Evolutionary conservation across 1,140 invertebrate genomes (phyloP).

Genomic region (Platyscapa corneri): DNA sequence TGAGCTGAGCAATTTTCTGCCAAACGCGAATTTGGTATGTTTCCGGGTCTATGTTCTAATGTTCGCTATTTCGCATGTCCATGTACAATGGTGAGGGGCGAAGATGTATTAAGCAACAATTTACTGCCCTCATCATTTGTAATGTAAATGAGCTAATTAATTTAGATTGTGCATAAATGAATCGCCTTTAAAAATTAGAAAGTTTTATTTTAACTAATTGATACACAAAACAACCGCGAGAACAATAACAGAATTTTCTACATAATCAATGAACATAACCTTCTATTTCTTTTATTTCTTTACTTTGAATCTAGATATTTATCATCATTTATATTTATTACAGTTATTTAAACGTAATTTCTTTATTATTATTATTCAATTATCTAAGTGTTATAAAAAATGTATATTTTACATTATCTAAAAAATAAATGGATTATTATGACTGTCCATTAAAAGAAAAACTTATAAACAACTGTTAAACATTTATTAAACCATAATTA

Average conservation of each 20-base stretch:
- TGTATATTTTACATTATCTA: too few relatives aligned
- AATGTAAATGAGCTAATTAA: neutral
- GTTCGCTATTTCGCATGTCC: neutral
- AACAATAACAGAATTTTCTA: too few relatives aligned
- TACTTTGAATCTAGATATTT: neutral
- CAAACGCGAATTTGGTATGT: too few relatives aligned
- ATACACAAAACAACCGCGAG: neutral
- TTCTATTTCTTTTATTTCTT: neutral
- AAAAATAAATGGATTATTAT: too few relatives aligned
- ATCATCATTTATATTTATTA: neutral
- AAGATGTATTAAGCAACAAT: neutral
- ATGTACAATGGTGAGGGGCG: neutral
- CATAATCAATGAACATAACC: neutral
- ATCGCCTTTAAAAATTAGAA: neutral
- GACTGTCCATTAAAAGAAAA: too few relatives aligned
- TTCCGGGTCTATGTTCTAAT: neutral
- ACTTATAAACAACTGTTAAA: too few relatives aligned
- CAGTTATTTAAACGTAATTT: neutral
- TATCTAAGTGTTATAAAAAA: too few relatives aligned
- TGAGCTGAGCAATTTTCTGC: slow-evolving; percentile 1
- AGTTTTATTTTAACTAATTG: neutral
- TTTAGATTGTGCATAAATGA: neutral
- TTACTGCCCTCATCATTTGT: neutral
- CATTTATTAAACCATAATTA: too few relatives aligned
- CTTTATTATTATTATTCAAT: too few relatives aligned